Conservation (phyloP, 2,888 invertebrate species). For the Epinotia ramella region DNA sequence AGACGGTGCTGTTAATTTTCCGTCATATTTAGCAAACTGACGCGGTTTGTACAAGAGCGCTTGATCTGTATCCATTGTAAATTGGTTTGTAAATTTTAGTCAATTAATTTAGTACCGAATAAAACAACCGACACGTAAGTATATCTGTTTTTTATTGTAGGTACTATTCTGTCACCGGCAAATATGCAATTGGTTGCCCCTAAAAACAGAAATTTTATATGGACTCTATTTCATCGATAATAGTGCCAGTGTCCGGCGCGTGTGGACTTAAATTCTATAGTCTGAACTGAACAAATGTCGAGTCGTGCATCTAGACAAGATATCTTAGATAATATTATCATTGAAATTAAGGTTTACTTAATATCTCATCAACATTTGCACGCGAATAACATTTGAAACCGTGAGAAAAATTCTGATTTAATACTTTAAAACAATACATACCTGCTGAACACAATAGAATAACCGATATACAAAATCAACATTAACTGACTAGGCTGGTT, state of each 20-base stretch:
- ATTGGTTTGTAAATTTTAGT: slow-evolving; percentile 69
- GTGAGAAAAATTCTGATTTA: slow-evolving; percentile 5
- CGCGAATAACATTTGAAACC: not conserved
- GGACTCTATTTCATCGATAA: too few species aligned
- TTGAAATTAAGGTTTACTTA: not conserved
- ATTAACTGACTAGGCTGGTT: not conserved
- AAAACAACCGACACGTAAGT: slow-evolving; percentile 76
- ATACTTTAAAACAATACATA: not conserved
- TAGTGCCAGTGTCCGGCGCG: too few species aligned
- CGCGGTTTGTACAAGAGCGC: slow-evolving; percentile 18
- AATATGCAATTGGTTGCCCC: too few species aligned
- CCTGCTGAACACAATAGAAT: not conserved
- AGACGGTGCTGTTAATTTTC: slow-evolving; percentile 4
- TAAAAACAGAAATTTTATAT: too few species aligned
- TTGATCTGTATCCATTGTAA: slow-evolving; percentile 48
- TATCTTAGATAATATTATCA: not conserved
- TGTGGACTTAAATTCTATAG: too few species aligned
- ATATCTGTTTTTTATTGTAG: slow-evolving; percentile 29
- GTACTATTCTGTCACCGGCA: not conserved
- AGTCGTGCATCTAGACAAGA: not conserved
- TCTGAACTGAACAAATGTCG: not conserved
- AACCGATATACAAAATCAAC: not conserved
- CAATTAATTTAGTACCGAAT: slow-evolving; percentile 75
- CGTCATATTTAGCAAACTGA: not conserved
- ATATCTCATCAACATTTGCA: slow-evolving; percentile 5